These are phyloP conservation scores for Montipora efflorescens DNA, from an alignment of 64 coral and sea anemone genomes.

Conservation along the genomic window DNA sequence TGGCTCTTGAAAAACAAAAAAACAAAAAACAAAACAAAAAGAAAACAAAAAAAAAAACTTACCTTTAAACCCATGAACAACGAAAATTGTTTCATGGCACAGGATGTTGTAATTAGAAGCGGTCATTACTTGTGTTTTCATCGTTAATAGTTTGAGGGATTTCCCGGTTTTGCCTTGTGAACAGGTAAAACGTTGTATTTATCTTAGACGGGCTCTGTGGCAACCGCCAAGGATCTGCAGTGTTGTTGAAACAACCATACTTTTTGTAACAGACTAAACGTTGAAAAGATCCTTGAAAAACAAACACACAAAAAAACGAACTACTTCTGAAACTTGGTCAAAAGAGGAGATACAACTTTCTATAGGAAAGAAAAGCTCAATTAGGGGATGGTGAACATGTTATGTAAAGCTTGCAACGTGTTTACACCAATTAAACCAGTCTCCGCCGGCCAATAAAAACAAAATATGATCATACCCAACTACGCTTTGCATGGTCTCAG, in stretches of 20 bases:
- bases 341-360: no score
- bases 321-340: no score
- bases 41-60: no score
- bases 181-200: slow-evolving; percentile 62
- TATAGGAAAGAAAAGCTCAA: no score
- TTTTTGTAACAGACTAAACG: slow-evolving; percentile 21
- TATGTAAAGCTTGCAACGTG: no score
- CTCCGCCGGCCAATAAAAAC: no score
- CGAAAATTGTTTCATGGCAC: background rate
- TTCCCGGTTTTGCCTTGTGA: background rate
- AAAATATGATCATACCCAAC: no score
- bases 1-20: background rate
- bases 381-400: no score
- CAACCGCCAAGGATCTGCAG: slow-evolving; percentile 3
- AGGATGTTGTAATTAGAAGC: slow-evolving; percentile 1
- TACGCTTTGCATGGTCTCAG: no score
- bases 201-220: slow-evolving; percentile 65
- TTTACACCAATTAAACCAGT: no score
- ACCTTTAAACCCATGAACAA: slow-evolving; percentile 52
- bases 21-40: no score
- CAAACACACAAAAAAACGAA: no score
- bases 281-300: background rate
- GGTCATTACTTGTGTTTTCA: background rate
- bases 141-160: background rate
- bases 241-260: slow-evolving; percentile 68